Evolutionary conservation across 2,797 vertebrate genomes (phyloP), one percentile per base, ranked within the genome.

Genomic region (Gymnoscopelus microlampas): DNA sequence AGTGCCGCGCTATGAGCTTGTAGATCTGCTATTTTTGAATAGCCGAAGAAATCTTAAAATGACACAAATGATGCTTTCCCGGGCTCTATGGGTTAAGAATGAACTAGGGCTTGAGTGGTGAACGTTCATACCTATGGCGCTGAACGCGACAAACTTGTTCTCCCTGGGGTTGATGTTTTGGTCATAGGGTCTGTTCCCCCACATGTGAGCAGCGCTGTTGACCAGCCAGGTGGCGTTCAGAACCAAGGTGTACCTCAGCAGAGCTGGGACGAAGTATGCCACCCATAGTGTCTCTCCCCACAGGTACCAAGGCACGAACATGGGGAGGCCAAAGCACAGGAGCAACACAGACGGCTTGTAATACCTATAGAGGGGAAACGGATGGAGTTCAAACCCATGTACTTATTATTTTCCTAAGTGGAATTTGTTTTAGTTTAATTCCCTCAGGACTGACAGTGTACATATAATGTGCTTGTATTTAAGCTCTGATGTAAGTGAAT

Each of bases 131-230:
- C 98, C 98, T 79, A 95, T 91, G 14, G 98, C 96, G 48, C 97
- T 97, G 85, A 99, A 87, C 0, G 96, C 90, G 74, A 99, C 97
- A 48, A 98, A 93, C 76, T 83, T 86, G 84, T 99, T 99, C 93
- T 99, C 97, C 26, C 97, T 88, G 10, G 98, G 97, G 87, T 94
- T 96, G 89, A 99, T 99, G 87, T 9, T 69, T 71, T 84, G 72
- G 89, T 99, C 97, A 0, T 98, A 99, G 0, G 97, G 98, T 54
- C 95, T 89, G 91, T 96, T 97, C 4, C 97, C 98, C 69, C 94
- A 99, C 94, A 98, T 96, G 88, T 99, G 98, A 9, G 97, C 97
- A 0, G 97, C 96, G 1, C 98, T 99, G 92, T 99, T 99, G 73
- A 99, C 96, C 72, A 99, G 89, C 98, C 97, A 99, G 62, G 95